Evolutionary conservation across 2,888 invertebrate genomes (phyloP).

Genomic region (Scaeva pyrastri): DNA sequence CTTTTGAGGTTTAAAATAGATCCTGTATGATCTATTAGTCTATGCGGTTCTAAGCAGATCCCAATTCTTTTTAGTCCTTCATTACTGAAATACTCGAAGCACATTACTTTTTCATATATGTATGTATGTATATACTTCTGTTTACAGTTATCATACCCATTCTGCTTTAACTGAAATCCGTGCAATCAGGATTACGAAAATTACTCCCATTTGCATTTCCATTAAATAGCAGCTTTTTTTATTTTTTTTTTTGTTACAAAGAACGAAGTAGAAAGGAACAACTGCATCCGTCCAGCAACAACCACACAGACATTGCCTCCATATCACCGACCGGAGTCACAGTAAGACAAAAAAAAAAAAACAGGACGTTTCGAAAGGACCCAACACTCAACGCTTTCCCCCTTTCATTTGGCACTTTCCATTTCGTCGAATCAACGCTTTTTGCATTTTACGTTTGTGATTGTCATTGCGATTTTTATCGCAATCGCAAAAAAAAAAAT

Average conservation of each 20-base stretch:
- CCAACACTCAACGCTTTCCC: slow-evolving; percentile 41
- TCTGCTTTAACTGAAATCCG: background rate
- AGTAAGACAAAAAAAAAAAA: slow-evolving; percentile 17
- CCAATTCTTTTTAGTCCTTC: no score
- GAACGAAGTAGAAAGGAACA: no score
- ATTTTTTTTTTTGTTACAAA: background rate
- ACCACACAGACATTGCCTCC: background rate
- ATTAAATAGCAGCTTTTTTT: background rate
- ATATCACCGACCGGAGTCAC: background rate
- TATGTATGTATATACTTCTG: background rate
- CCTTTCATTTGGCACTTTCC: slow-evolving; percentile 67
- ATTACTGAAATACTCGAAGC: no score
- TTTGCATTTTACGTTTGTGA: slow-evolving; percentile 72
- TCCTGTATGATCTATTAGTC: no score
- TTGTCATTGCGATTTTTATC: slow-evolving; percentile 73
- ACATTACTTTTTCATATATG: no score
- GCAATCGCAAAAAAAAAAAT: slow-evolving; percentile 45
- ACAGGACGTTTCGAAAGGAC: slow-evolving; percentile 62
- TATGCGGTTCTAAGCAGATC: no score
- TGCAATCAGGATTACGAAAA: background rate
- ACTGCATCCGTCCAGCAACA: no score
- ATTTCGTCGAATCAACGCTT: slow-evolving; percentile 70
- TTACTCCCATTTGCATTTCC: background rate
- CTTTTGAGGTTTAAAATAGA: no score
- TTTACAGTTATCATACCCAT: background rate